Percentiles rank a stretch among this genome's conserved stretches.
Evolutionary conservation across 2,797 vertebrate species (phyloP).

Genomic region (Ctenochaetus hawaiiensis): DNA sequence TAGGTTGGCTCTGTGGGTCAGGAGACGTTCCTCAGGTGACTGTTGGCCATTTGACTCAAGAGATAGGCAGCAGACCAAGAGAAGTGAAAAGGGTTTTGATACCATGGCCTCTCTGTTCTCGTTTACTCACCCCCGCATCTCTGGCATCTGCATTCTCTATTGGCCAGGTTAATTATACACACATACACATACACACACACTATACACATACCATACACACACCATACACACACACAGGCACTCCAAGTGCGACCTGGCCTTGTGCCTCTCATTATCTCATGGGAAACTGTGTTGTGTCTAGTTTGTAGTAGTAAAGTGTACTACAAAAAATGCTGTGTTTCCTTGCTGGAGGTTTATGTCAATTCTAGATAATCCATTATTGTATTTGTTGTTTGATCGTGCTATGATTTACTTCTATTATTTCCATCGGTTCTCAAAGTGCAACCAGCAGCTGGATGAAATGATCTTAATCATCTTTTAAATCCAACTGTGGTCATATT

Average conservation of each 20-base stretch:
- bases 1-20: slow-evolving; percentile 19
- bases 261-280: slow-evolving; percentile 46
- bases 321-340: slow-evolving; percentile 5
- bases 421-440: not conserved
- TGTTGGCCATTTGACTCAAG: slow-evolving; percentile 34
- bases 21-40: slow-evolving; percentile 33
- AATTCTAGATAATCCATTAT: not conserved
- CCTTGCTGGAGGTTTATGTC: slow-evolving; percentile 14
- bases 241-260: slow-evolving; percentile 45
- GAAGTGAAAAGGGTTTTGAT: slow-evolving; percentile 58
- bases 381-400: slow-evolving; percentile 1
- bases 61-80: slow-evolving; percentile 51
- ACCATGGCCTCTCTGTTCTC: slow-evolving; percentile 43
- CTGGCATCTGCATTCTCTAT: slow-evolving; percentile 60
- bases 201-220: slow-evolving; percentile 26
- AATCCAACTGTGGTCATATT: slow-evolving; percentile 14
- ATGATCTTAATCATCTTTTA: slow-evolving; percentile 1
- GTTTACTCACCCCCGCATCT: slow-evolving; percentile 65
- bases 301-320: slow-evolving; percentile 16
- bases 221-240: slow-evolving; percentile 40
- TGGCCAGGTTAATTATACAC: slow-evolving; percentile 62
- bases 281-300: slow-evolving; percentile 17
- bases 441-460: not conserved
- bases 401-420: not conserved
- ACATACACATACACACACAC: slow-evolving; percentile 46